Conservation (phyloP, 2,797 vertebrate genomes). For the Manis javanica region DNA sequence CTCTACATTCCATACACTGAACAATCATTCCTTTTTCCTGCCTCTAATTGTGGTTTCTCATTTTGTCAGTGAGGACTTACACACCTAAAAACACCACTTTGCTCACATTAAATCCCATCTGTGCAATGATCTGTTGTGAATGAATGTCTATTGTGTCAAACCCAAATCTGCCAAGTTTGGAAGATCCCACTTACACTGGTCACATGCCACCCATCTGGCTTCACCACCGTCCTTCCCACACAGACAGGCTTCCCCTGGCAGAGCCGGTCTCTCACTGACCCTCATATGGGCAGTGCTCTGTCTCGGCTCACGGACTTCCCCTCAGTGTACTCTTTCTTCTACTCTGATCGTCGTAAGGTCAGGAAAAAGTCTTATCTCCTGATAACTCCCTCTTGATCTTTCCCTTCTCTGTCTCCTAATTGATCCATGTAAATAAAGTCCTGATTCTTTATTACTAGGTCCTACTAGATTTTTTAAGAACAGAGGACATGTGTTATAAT, state of each 20-base stretch:
- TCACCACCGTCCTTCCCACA: rapidly evolving
- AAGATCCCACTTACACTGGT: background rate
- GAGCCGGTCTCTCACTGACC: background rate
- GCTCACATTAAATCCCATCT: background rate
- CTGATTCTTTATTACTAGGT: background rate
- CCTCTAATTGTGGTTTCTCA: background rate
- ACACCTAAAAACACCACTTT: background rate
- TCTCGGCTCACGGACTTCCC: background rate
- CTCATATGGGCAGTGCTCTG: background rate
- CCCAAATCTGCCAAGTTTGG: background rate
- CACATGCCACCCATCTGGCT: background rate
- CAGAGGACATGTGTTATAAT: background rate
- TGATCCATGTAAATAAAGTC: background rate
- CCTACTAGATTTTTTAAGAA: slow-evolving; percentile 25
- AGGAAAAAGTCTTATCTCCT: background rate
- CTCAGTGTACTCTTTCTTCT: background rate
- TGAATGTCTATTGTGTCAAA: background rate
- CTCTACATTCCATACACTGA: background rate
- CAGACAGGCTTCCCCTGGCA: background rate
- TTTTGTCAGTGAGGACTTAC: background rate
- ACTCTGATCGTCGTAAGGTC: background rate
- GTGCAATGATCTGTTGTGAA: background rate
- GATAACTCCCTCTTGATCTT: background rate
- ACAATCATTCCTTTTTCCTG: background rate
- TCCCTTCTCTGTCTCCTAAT: background rate